Evolutionary conservation across 1,140 invertebrate genomes (phyloP), one percentile per base, ranked within the genome.

Genomic region (Oncopodura yosiiana): DNA sequence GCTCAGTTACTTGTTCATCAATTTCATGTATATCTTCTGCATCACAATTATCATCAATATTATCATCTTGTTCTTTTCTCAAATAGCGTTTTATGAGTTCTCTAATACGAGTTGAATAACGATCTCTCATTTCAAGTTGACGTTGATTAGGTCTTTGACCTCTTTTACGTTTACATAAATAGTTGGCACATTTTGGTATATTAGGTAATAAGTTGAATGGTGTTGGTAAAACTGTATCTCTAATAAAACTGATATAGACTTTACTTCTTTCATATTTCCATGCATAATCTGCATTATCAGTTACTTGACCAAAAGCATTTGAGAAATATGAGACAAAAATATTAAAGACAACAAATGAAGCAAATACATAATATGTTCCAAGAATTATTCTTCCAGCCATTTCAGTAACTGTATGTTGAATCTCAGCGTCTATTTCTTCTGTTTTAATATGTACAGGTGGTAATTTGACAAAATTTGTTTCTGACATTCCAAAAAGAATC

Each of bases 171-270:
- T n/a, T n/a, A n/a, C n/a, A n/a, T n/a, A n/a, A n/a, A n/a, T n/a
- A n/a, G n/a, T n/a, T n/a, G n/a, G n/a, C n/a, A n/a, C n/a, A n/a
- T n/a, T n/a, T n/a, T n/a, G n/a, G n/a, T n/a, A n/a, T n/a, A n/a
- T n/a, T 49, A 5, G 46, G 46, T 3, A 49, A 3, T 23, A 49
- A 49, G 24, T 49, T 49, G n/a, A 49, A 37, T 18, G 46, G 46
- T 12, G 46, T 19, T 23, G 46, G 46, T 34, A 49, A 37, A 5
- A 49, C 46, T 6, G 30, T 19, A 6, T 30, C 24, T 37, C 46
- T 3, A 14, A 34, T 37, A 38, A 19, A 49, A 21, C 46, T 49
- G 19, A 9, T 8, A 8, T 41, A 8, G 18, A 48, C 45, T 18
- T 30, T 5, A 11, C 26, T 29, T 30, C 45, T 29, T 18, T 30